Evolutionary conservation across 2,797 vertebrate genomes (phyloP), one percentile per base, ranked within the genome.

Genomic region (Mallotus villosus): DNA sequence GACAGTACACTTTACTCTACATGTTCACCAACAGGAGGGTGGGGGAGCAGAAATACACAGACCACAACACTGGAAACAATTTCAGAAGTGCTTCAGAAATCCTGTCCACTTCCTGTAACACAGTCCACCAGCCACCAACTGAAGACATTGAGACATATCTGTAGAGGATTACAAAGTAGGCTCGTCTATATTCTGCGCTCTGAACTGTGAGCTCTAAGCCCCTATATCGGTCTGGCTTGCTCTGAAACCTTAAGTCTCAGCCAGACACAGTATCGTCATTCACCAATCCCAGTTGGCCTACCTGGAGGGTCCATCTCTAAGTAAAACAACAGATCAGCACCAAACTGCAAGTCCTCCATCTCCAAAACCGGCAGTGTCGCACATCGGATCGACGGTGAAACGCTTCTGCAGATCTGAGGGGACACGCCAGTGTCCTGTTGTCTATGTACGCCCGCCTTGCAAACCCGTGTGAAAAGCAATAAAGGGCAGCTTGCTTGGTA

Each of bases 401-500:
- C 29, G 11, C 66, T 24, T 9, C 46, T 89, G 87, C 86, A 46
- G 41, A 90, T 87, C 90, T 84, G 84, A 90, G 79, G 85, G 74
- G 85, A 92, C 88, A 91, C 88, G 85, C 2, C 46, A 87, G 85
- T n/a, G n/a, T 87, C 86, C 86, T 82, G 85, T 92, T 89, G 57
- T 88, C 91, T 90, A 90, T 82, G 89, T 90, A 90, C 85, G 84
- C 87, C 82, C 91, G 91, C 87, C 90, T 90, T 88, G 91, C 90
- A 92, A 91, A 88, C 80, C 91, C 51, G 70, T 93, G 93, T 93
- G 84, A 93, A 94, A 94, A 94, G 84, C 93, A 94, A 92, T 89
- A 93, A 94, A 93, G 87, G 85, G 92, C 90, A 93, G 91, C 94
- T 93, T 96, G 94, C 90, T 87, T 87, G 37, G 90, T 94, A 97